Conservation (phyloP, 2,113 vertebrate species). For the Neopipo cinnamomea region DNA sequence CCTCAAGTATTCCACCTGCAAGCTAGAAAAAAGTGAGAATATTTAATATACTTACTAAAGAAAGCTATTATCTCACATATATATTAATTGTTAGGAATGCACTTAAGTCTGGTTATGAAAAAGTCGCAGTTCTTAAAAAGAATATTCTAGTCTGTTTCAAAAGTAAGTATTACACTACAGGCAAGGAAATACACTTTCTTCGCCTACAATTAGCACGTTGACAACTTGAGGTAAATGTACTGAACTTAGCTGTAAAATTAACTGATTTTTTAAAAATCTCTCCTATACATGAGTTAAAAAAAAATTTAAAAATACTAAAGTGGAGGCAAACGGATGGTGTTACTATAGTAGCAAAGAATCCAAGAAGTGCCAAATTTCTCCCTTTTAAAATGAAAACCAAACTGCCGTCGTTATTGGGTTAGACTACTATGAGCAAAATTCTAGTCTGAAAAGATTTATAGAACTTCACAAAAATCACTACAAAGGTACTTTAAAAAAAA, state of each 20-base stretch:
- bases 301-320: background rate
- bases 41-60: background rate
- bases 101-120: background rate
- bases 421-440: background rate
- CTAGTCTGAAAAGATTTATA: background rate
- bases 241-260: background rate
- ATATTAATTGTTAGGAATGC: background rate
- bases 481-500: background rate
- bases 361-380: background rate
- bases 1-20: background rate
- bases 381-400: background rate
- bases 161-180: background rate
- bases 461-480: background rate
- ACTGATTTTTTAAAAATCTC: background rate
- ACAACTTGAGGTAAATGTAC: background rate
- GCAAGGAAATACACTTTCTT: background rate
- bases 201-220: background rate
- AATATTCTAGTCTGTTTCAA: background rate
- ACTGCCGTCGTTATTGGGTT: background rate
- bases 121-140: background rate
- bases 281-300: background rate
- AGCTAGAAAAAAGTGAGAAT: background rate
- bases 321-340: background rate
- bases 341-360: background rate
- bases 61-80: background rate